These are phyloP conservation scores for Tholera decimalis DNA, from an alignment of 2,888 invertebrate genomes.

Conservation along the genomic window DNA sequence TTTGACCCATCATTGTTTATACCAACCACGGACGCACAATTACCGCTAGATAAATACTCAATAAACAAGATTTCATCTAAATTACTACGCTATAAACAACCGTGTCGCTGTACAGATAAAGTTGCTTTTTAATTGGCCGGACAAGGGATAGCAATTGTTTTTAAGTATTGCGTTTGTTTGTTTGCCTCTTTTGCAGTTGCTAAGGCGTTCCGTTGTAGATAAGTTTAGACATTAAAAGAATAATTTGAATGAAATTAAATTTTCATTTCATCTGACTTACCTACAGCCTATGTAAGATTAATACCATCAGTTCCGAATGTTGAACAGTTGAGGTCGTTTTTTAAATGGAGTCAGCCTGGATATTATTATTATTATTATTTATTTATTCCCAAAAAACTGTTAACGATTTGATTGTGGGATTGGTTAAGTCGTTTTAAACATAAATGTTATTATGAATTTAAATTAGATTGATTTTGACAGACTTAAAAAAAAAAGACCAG, in stretches of 20 bases:
- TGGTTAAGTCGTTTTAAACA: no score
- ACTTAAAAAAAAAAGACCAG: no score
- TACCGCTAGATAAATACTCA: slow-evolving; percentile 72
- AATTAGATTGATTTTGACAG: no score
- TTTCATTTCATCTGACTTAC: slow-evolving; percentile 63
- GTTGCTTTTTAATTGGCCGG: slow-evolving; percentile 61
- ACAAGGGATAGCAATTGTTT: slow-evolving; percentile 59
- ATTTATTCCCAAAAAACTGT: no score
- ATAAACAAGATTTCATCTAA: slow-evolving; percentile 73
- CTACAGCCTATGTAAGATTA: slow-evolving; percentile 39
- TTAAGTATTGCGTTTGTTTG: slow-evolving; percentile 68
- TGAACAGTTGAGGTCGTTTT: slow-evolving; percentile 64
- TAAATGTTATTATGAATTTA: no score
- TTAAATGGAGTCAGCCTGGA: no score
- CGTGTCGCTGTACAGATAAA: slow-evolving; percentile 60
- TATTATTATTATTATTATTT: no score
- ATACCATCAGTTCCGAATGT: slow-evolving; percentile 60
- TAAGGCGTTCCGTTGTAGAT: slow-evolving; percentile 61
- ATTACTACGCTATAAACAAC: slow-evolving; percentile 60
- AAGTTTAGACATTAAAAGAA: slow-evolving; percentile 3
- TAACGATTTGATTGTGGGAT: not conserved
- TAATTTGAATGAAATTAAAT: not conserved
- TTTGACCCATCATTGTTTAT: slow-evolving; percentile 77
- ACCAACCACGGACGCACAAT: slow-evolving; percentile 63
- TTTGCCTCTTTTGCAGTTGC: slow-evolving; percentile 64